phyloP scores from a whole-genome alignment of 2,888 invertebrate species.

The Ryuthela nishihirai region DNA sequence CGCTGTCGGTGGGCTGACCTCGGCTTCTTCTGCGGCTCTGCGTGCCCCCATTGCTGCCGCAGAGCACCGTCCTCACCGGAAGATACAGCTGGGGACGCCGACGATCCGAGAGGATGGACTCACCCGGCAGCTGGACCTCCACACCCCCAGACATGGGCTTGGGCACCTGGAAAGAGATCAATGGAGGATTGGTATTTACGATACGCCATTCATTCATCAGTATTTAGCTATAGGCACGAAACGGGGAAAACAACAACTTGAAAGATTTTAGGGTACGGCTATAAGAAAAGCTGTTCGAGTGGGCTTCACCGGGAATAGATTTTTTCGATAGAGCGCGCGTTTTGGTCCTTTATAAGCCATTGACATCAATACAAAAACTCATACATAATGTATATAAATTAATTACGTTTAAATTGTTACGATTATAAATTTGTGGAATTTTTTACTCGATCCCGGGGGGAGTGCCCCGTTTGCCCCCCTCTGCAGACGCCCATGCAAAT shows the following conservation, averaged over 20 bases:
- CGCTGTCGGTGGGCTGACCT: neutral
- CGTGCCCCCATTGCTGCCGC: neutral
- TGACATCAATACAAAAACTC: too few species aligned
- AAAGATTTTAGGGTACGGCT: too few species aligned
- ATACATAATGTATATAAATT: too few species aligned
- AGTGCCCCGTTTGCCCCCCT: neutral
- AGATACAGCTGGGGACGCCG: conserved; percentile 23
- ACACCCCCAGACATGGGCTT: conserved; percentile 37
- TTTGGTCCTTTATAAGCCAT: neutral
- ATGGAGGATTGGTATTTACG: too few species aligned
- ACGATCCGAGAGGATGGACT: conserved; percentile 22
- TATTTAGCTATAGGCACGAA: too few species aligned
- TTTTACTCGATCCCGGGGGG: neutral
- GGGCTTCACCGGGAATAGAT: too few species aligned
- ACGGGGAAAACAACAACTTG: too few species aligned
- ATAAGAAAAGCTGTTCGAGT: too few species aligned
- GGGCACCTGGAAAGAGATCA: neutral
- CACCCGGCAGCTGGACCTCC: conserved; percentile 27
- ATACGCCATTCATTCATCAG: too few species aligned
- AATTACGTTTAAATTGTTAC: too few species aligned
- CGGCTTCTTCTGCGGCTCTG: neutral
- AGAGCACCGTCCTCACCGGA: neutral
- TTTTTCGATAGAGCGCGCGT: neutral
- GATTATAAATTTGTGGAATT: too few species aligned
- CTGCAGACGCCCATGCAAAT: neutral